Evolutionary conservation across 1,140 invertebrate genomes (phyloP).

Genomic region (Drosophila pseudoobscura): DNA sequence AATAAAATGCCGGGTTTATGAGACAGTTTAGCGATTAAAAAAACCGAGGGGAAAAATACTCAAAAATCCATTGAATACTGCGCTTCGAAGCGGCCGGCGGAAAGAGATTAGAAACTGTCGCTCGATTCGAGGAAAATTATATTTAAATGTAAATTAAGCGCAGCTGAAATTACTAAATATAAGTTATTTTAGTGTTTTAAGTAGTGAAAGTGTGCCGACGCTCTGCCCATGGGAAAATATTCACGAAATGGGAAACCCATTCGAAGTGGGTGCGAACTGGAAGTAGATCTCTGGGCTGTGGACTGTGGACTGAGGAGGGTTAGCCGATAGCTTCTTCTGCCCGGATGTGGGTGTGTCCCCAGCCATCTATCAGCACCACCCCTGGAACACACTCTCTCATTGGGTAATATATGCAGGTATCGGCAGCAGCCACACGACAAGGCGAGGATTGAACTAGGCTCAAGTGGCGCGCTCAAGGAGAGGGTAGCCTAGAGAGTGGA

Average conservation of each 20-base stretch:
- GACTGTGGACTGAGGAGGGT: conserved; percentile 22
- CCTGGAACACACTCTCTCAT: conserved; percentile 16
- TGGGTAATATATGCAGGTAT: conserved; percentile 51
- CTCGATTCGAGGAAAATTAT: conserved; percentile 50
- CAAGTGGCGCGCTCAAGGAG: neutral
- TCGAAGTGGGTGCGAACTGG: conserved; percentile 54
- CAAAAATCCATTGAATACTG: conserved; percentile 63
- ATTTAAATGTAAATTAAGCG: conserved; percentile 75
- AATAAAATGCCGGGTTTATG: conserved; percentile 80
- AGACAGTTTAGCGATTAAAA: conserved; percentile 79
- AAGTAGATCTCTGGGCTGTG: neutral
- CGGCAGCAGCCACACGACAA: neutral
- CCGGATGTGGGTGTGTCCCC: conserved; percentile 38
- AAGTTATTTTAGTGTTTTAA: conserved; percentile 80
- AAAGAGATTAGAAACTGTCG: conserved; percentile 71
- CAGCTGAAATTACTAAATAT: conserved; percentile 71
- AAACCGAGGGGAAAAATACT: conserved; percentile 20
- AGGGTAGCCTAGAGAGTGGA: neutral
- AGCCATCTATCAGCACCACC: conserved; percentile 18
- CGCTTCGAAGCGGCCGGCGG: conserved; percentile 54
- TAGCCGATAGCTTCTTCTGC: conserved; percentile 3
- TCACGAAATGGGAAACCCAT: neutral
- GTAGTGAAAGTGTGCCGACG: conserved; percentile 61
- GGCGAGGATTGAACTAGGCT: no score
- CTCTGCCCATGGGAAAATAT: neutral